A percentile compares a stretch with the other conserved stretches of the same genome.
Evolutionary conservation across 2,888 invertebrate genomes (phyloP).

Genomic region (Anodontia alba): DNA sequence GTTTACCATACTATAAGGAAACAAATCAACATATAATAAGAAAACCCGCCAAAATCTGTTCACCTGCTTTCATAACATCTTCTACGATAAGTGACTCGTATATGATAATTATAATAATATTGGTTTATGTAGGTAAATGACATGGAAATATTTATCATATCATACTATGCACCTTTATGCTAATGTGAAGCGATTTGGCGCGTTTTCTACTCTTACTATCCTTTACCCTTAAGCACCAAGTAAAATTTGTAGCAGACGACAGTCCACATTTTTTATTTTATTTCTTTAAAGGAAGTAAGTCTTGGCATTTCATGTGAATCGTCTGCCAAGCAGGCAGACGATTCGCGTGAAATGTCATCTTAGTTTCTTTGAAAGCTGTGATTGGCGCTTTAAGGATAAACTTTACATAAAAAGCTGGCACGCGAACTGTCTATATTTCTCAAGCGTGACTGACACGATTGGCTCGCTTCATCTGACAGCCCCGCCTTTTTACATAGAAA

Average conservation of each 20-base stretch:
- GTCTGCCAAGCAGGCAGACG: too few species aligned
- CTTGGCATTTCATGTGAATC: too few species aligned
- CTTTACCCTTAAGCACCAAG: too few species aligned
- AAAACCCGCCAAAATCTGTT: background rate
- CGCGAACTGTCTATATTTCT: constrained; percentile 36
- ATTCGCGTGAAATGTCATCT: too few species aligned
- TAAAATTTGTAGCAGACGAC: background rate
- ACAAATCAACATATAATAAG: too few species aligned
- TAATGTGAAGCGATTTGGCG: background rate
- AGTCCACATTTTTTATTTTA: too few species aligned
- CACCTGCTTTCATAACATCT: too few species aligned
- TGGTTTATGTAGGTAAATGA: constrained; percentile 1
- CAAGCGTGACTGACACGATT: constrained; percentile 46
- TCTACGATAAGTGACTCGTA: too few species aligned
- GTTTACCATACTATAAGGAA: too few species aligned
- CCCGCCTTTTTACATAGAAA: constrained; percentile 46
- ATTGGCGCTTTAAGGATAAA: background rate
- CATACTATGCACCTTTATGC: constrained; percentile 13
- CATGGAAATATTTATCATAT: background rate
- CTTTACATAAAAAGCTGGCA: constrained; percentile 28
- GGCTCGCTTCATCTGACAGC: constrained; percentile 36
- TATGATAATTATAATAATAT: too few species aligned
- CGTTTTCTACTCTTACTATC: background rate
- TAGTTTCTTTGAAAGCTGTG: too few species aligned
- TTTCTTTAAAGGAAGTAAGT: too few species aligned